phyloP scores from a whole-genome alignment of 1,140 invertebrate genomes.

The Hypsibius dujardini region DNA sequence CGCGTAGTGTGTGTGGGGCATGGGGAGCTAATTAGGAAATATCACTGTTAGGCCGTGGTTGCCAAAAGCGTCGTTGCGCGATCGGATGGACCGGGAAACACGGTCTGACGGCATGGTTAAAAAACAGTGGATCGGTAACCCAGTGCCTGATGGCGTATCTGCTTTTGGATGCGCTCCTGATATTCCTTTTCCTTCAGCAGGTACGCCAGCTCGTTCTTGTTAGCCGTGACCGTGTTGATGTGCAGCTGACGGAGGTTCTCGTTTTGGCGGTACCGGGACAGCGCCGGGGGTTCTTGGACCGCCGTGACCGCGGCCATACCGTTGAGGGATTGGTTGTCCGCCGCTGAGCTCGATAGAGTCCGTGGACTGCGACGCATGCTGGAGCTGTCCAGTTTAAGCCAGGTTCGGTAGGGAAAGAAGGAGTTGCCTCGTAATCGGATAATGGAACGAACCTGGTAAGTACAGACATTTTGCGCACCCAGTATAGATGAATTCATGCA shows the following conservation, averaged over 20 bases:
- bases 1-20: no score
- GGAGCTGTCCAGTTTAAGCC: slow-evolving; percentile 10
- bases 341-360: background rate
- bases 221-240: slow-evolving; percentile 15
- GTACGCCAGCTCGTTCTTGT: slow-evolving; percentile 4
- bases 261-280: slow-evolving; percentile 5
- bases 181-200: slow-evolving; percentile 8
- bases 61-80: no score
- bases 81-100: background rate
- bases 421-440: slow-evolving; percentile 6
- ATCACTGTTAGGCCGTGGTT: no score
- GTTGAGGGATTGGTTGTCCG: background rate
- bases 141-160: slow-evolving; percentile 13
- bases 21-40: no score
- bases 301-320: background rate
- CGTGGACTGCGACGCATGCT: background rate
- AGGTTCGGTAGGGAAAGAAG: slow-evolving; percentile 14
- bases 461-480: background rate
- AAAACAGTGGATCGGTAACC: slow-evolving; percentile 14
- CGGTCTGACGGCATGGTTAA: background rate
- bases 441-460: background rate
- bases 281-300: background rate
- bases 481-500: background rate
- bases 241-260: slow-evolving; percentile 8
- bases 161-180: slow-evolving; percentile 11